Base-by-base conservation (phyloP, 1,140 invertebrate species). In the Marisa cornuarietis region DNA sequence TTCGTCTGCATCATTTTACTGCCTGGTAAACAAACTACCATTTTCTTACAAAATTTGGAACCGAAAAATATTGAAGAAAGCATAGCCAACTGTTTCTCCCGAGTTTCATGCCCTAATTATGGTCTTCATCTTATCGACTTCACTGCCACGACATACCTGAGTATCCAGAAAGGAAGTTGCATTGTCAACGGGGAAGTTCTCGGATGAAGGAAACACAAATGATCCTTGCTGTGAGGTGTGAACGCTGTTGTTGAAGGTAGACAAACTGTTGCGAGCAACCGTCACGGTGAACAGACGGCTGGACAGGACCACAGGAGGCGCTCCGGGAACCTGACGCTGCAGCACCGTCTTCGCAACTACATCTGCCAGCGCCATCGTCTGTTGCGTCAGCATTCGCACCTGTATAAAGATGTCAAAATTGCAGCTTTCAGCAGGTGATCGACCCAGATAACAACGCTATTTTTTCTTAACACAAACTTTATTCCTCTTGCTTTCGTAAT, bases 301-400 rank as follows among this genome's bases (percentile, higher is more conserved):
- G 20, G 82, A 31, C 14, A 86, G 20, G 13, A 81, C 71, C n/a
- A 85, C 73, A 5, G 83, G 83, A 9, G 84, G 79, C 58, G 80
- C 81, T 18, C 85, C 87, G n/a, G 87, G 85, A 0, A 83, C 81
- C 18, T 76, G 81, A 0, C 81, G 82, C 78, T 85, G 80, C 42
- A 88, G 81, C 13, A 86, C 71, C 10, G 83, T 83, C 51, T 84
- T 81, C 16, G 83, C 82, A 7, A 88, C 77, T 13, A 78, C 77
- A 14, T 85, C 82, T 24, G 84, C 79, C 22, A 87, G 68, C 24
- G 79, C 75, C 68, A 88, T 76, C 49, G 83, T 85, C 75, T 83
- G 76, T 20, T 76, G 79, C 24, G 84, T 83, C 10, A 87, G 54
- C 26, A 80, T 65, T 71, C 81, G 82, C 22, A 82, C 83, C 86